A percentile compares a stretch with the other conserved stretches of the same genome.
Conservation (phyloP, 2,888 invertebrate genomes). For the Parochlus steinenii region DNA sequence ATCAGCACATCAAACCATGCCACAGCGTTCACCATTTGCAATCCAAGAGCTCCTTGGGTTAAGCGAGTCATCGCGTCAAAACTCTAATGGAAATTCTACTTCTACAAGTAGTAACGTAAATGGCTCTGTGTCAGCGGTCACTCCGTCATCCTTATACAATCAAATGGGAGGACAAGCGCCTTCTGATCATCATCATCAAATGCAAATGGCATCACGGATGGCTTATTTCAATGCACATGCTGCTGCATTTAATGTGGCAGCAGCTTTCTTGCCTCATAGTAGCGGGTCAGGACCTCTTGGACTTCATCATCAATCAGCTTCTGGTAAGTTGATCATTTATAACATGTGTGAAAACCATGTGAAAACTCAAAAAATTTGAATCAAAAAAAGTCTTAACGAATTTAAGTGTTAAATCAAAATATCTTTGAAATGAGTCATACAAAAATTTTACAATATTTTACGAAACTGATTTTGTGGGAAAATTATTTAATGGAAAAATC, state of each 20-base stretch:
- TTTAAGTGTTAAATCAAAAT: no score
- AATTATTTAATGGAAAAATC: slow-evolving; percentile 8
- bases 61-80: slow-evolving; percentile 17
- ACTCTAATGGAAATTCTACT: slow-evolving; percentile 4
- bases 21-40: slow-evolving; percentile 30
- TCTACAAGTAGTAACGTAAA: background rate
- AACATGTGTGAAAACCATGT: background rate
- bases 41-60: slow-evolving; percentile 30
- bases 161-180: slow-evolving; percentile 18
- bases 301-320: slow-evolving; percentile 26
- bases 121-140: slow-evolving; percentile 15
- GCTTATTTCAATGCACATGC: slow-evolving; percentile 85
- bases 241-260: slow-evolving; percentile 49
- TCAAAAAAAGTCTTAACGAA: background rate
- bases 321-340: slow-evolving; percentile 20
- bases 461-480: background rate
- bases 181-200: slow-evolving; percentile 27
- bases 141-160: slow-evolving; percentile 18
- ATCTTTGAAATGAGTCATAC: no score
- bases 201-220: slow-evolving; percentile 51
- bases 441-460: background rate
- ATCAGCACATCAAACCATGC: slow-evolving; percentile 20
- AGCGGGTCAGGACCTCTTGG: slow-evolving; percentile 23
- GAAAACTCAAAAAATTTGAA: background rate
- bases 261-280: slow-evolving; percentile 65